A percentile compares a stretch with the other conserved stretches of the same genome.
Evolutionary conservation across 2,888 invertebrate species (phyloP).

Genomic region (Polyploca ridens): DNA sequence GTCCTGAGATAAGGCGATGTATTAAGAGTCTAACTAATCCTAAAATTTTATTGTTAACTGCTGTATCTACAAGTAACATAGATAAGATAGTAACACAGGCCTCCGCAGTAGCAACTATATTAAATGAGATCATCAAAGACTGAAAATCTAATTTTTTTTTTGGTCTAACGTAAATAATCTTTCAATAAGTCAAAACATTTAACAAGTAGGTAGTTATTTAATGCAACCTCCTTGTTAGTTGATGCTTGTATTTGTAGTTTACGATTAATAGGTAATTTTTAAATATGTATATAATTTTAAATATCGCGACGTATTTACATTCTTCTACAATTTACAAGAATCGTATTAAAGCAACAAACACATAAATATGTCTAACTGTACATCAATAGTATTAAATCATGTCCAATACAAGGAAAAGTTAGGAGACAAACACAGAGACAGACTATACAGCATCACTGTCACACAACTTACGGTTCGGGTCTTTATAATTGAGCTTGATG

Average conservation of each 20-base stretch:
- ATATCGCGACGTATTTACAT: neutral
- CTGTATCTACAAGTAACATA: neutral
- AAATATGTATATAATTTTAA: too few relatives aligned
- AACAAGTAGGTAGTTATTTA: too few relatives aligned
- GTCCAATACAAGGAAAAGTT: neutral
- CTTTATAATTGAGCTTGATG: conserved; percentile 64
- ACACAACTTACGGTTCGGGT: conserved; percentile 58
- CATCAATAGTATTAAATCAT: neutral
- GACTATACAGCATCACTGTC: conserved; percentile 17
- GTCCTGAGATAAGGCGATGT: too few relatives aligned
- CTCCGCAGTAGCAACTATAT: neutral
- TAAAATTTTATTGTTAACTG: neutral
- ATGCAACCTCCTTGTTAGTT: too few relatives aligned
- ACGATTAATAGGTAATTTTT: too few relatives aligned
- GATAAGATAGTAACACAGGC: neutral
- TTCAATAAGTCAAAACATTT: too few relatives aligned
- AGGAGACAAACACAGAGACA: neutral
- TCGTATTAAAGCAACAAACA: neutral
- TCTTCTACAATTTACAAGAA: too few relatives aligned
- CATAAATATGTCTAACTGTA: neutral
- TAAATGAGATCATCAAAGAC: neutral
- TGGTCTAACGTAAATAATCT: too few relatives aligned
- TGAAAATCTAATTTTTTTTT: neutral
- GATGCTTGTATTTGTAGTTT: too few relatives aligned
- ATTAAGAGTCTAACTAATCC: too few relatives aligned